A percentile compares a stretch with the other conserved stretches of the same genome.
Conservation (phyloP, 2,113 vertebrate species). For the Urocynchramus pylzowi region DNA sequence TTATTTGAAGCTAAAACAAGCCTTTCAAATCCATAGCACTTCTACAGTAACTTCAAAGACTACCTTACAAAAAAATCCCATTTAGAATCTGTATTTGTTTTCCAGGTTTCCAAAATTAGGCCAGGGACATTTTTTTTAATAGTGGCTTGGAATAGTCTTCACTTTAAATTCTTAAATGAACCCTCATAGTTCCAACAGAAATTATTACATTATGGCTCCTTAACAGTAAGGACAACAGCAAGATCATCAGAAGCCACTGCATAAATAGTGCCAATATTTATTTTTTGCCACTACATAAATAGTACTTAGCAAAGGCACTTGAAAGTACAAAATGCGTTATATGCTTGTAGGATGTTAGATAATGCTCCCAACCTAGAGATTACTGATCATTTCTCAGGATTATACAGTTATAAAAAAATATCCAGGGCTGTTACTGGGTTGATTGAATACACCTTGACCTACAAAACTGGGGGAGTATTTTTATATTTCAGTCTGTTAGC, state of each 20-base stretch:
- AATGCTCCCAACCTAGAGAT: neutral
- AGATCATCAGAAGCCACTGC: neutral
- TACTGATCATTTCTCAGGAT: constrained; percentile 22
- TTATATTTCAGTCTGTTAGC: constrained; percentile 16
- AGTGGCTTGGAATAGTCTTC: neutral
- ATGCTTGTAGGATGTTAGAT: neutral
- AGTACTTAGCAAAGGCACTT: constrained; percentile 21
- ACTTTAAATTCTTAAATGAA: neutral
- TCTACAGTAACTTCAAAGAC: neutral
- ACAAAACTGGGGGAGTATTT: neutral
- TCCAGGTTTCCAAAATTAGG: neutral
- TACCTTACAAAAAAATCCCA: neutral
- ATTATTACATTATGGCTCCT: neutral
- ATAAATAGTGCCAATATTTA: neutral
- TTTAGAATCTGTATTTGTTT: neutral
- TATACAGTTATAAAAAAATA: constrained; percentile 18
- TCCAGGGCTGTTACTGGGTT: neutral
- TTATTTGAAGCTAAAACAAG: neutral
- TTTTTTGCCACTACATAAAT: neutral
- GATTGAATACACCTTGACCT: constrained; percentile 23
- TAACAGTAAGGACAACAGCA: neutral
- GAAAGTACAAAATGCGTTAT: constrained; percentile 29
- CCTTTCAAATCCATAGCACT: neutral
- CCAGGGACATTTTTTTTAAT: neutral
- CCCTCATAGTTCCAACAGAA: neutral